Conservation (phyloP, 2,113 vertebrate genomes). For the Nycticryphes semicollaris region DNA sequence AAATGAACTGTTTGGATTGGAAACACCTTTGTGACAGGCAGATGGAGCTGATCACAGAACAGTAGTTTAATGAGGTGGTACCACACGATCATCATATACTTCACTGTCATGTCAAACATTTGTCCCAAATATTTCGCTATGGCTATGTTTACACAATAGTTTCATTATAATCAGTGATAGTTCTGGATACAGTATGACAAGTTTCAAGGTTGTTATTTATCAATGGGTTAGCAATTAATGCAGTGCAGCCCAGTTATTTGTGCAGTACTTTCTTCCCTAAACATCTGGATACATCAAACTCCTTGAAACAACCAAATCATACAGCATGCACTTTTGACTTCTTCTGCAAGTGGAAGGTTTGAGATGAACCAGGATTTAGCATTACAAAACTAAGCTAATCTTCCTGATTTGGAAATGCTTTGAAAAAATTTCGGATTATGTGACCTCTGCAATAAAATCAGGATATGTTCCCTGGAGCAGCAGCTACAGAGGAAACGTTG, state of each 20-base stretch:
- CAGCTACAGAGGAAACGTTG: background rate
- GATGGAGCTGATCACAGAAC: background rate
- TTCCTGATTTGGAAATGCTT: background rate
- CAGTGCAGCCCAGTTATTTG: background rate
- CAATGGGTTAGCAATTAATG: background rate
- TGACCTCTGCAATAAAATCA: slow-evolving; percentile 4
- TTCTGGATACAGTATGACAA: background rate
- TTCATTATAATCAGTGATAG: background rate
- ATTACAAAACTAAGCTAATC: background rate
- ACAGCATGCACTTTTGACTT: background rate
- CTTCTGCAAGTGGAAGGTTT: background rate
- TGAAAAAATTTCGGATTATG: background rate
- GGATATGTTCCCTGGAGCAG: background rate
- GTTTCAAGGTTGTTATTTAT: background rate
- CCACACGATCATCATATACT: background rate
- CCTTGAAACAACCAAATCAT: background rate
- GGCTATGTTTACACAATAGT: background rate
- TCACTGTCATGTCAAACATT: background rate
- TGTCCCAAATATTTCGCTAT: background rate
- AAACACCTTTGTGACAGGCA: background rate
- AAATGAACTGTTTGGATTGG: background rate
- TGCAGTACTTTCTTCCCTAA: background rate
- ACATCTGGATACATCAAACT: background rate
- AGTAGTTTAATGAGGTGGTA: background rate
- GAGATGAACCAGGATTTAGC: background rate